These are phyloP conservation scores for Vulpes vulpes DNA, from an alignment of 2,113 vertebrate species.

Conservation along the genomic window DNA sequence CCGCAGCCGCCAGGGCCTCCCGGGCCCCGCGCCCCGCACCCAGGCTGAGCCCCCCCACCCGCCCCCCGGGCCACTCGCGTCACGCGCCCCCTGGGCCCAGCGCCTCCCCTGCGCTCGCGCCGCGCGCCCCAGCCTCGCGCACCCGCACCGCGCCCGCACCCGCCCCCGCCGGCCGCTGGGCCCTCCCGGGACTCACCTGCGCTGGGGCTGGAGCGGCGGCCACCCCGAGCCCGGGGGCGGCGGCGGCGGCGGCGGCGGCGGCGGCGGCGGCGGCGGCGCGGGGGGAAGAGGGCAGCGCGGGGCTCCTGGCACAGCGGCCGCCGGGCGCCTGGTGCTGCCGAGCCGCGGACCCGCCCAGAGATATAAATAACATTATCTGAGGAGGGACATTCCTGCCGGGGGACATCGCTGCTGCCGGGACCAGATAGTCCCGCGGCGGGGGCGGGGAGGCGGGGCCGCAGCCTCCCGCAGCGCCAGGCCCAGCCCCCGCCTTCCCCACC, in stretches of 20 bases:
- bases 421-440: conserved; percentile 87
- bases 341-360: conserved; percentile 86
- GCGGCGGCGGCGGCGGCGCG: conserved; percentile 72
- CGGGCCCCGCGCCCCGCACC: not conserved
- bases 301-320: conserved; percentile 83
- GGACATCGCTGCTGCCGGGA: conserved; percentile 88
- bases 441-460: conserved; percentile 80
- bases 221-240: conserved; percentile 55
- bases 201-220: conserved; percentile 70
- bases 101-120: conserved; percentile 8
- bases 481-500: conserved; percentile 73
- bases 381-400: conserved; percentile 90
- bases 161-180: not conserved
- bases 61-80: conserved; percentile 29
- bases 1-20: conserved; percentile 59
- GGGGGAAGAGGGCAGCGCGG: conserved; percentile 79
- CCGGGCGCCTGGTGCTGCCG: conserved; percentile 83
- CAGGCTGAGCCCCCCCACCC: not conserved
- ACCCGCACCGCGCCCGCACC: not conserved
- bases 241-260: conserved; percentile 58
- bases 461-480: conserved; percentile 80
- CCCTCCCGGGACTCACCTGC: conserved; percentile 83
- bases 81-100: conserved; percentile 66
- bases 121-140: conserved; percentile 45
- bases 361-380: conserved; percentile 92